phyloP scores from a whole-genome alignment of 2,113 vertebrate genomes.

The Pterophyllum scalare region DNA sequence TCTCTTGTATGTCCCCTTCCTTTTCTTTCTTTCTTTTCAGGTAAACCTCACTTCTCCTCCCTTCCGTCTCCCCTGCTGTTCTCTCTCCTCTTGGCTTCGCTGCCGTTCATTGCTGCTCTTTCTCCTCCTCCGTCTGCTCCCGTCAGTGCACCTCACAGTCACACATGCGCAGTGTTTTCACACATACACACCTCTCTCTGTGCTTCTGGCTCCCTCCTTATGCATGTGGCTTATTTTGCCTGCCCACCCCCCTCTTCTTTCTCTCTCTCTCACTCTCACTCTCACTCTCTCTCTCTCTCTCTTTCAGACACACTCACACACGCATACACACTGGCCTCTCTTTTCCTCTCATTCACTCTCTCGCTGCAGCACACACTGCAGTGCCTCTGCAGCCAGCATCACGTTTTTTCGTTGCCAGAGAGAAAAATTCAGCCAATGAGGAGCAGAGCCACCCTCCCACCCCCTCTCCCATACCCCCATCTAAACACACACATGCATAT shows the following conservation, averaged over 20 bases:
- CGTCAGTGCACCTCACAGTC: constrained; percentile 61
- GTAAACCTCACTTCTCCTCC: constrained; percentile 27
- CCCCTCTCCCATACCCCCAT: constrained; percentile 8
- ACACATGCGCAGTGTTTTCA: constrained; percentile 74
- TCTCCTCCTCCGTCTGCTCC: constrained; percentile 62
- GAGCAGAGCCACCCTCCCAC: constrained; percentile 12
- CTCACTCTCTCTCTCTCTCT: too few relatives aligned
- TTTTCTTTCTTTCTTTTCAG: constrained; percentile 18
- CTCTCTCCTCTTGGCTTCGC: constrained; percentile 46
- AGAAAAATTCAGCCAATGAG: constrained; percentile 78
- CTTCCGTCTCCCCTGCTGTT: constrained; percentile 35
- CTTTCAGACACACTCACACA: background rate
- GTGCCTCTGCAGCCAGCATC: constrained; percentile 83
- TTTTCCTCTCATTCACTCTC: constrained; percentile 51
- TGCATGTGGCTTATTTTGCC: constrained; percentile 66
- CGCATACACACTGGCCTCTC: constrained; percentile 35
- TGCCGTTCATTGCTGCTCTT: constrained; percentile 60
- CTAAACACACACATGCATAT: constrained; percentile 25
- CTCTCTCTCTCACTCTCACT: constrained; percentile 2
- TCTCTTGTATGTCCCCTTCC: background rate
- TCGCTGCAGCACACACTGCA: constrained; percentile 82
- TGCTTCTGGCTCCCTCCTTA: constrained; percentile 67
- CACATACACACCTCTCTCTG: constrained; percentile 61
- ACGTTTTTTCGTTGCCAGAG: constrained; percentile 74
- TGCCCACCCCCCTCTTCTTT: constrained; percentile 31